Evolutionary conservation across 2,113 vertebrate species (phyloP), one percentile per base, ranked within the genome.

Genomic region (Pandion haliaetus): DNA sequence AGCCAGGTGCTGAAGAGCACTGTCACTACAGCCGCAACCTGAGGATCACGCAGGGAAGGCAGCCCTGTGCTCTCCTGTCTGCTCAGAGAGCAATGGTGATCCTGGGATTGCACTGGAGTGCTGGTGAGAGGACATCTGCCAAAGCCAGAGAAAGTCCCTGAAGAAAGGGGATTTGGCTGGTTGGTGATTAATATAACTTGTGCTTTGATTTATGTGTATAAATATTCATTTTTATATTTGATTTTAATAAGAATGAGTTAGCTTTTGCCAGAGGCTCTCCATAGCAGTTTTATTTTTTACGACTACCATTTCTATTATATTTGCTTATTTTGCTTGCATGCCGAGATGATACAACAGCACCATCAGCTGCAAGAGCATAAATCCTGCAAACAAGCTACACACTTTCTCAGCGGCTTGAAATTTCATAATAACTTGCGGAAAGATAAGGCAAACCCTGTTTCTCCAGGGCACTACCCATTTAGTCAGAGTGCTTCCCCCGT

Each of bases 21-120:
- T 15, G 55, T 29, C 5, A 0, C 19, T 28, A 8, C 50, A 45
- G 55, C 55, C 4, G 2, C 55, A 36, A 1, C 6, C 78, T 1
- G 17, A 19, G 62, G 55, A 29, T 6, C 24, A 1, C 0, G 38
- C 20, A 17, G 49, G 38, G 32, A 26, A 16, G 71, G 54, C 32
- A 58, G 54, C 70, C 10, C 58, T 8, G 40, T 1, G 26, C 28
- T 77, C 26, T 54, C 28, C 67, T 15, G 15, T 29, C 25, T 5
- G 25, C 57, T 49, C 58, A 4, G 23, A 10, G 18, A 38, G 13
- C 61, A 13, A 3, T 14, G 20, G 28, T 38, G 14, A 23, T 3
- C 4, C 66, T 19, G 76, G 18, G 9, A 32, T 34, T 29, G 65
- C 40, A 3, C 40, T 12, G 32, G 31, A 23, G 13, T 5, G 2